These are phyloP conservation scores for Sylvilagus floridanus DNA, from an alignment of 2,797 vertebrate species.

Conservation along the genomic window DNA sequence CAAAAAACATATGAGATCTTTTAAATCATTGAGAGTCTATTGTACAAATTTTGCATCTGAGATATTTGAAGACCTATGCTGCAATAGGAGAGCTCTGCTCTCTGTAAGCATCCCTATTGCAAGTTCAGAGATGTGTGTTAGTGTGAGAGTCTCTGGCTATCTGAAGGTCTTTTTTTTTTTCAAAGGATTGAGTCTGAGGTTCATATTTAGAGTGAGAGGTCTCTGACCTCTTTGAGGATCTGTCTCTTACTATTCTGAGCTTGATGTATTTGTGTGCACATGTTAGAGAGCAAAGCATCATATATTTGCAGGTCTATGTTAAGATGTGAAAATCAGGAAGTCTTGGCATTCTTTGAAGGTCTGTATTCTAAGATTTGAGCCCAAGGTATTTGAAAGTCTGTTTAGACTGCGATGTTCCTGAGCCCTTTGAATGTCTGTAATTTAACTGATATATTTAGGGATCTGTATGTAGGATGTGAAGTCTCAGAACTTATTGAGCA, in stretches of 20 bases:
- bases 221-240: constrained; percentile 21
- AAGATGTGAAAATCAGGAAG: neutral
- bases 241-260: neutral
- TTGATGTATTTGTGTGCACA: neutral
- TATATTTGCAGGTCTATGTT: neutral
- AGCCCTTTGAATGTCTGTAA: neutral
- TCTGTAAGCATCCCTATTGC: neutral
- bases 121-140: neutral
- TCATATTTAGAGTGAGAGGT: neutral
- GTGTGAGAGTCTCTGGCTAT: neutral
- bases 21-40: neutral
- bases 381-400: neutral
- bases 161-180: neutral
- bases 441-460: constrained; percentile 38
- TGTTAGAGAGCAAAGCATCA: neutral
- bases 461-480: constrained; percentile 36
- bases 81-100: neutral
- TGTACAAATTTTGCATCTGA: constrained; percentile 7
- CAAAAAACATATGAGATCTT: too few relatives aligned
- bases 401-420: neutral
- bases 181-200: neutral
- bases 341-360: constrained; percentile 5
- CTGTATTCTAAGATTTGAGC: neutral
- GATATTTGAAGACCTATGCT: neutral
- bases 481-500: neutral